Evolutionary conservation across 2,113 vertebrate genomes (phyloP).

Genomic region (Hoplias malabaricus): DNA sequence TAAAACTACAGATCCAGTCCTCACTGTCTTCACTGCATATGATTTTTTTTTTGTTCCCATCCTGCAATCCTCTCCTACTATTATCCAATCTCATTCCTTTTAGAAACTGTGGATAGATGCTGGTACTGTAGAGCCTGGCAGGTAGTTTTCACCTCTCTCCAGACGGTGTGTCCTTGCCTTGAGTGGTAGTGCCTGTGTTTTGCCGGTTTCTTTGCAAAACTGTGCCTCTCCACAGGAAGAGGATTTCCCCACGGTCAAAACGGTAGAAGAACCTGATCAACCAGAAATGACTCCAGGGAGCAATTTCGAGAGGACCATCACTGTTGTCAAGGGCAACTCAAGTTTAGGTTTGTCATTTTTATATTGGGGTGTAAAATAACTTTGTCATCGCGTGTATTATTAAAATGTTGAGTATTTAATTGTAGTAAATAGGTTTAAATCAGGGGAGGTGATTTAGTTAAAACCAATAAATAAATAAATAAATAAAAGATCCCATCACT

Average conservation of each 20-base stretch:
- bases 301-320: conserved; percentile 86
- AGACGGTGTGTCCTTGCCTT: conserved; percentile 32
- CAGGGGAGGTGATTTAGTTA: too few relatives aligned
- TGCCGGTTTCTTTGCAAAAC: background rate
- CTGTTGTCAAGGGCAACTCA: conserved; percentile 92
- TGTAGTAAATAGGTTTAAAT: too few relatives aligned
- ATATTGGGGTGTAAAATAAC: background rate
- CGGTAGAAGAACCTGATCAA: conserved; percentile 52
- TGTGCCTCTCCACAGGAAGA: conserved; percentile 71
- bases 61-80: background rate
- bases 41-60: background rate
- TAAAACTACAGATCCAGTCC: background rate
- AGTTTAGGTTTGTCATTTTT: conserved; percentile 84
- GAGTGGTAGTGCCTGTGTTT: conserved; percentile 12
- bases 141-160: conserved; percentile 7
- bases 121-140: background rate
- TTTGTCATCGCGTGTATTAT: too few relatives aligned
- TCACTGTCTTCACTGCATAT: too few relatives aligned
- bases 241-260: conserved; percentile 56
- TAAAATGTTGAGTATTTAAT: too few relatives aligned
- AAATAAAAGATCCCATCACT: too few relatives aligned
- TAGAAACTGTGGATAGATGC: background rate
- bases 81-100: background rate
- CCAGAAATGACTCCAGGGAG: conserved; percentile 59
- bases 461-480: too few relatives aligned